Base-by-base conservation (phyloP, 2,113 vertebrate genomes). In the Nanorana parkeri region DNA sequence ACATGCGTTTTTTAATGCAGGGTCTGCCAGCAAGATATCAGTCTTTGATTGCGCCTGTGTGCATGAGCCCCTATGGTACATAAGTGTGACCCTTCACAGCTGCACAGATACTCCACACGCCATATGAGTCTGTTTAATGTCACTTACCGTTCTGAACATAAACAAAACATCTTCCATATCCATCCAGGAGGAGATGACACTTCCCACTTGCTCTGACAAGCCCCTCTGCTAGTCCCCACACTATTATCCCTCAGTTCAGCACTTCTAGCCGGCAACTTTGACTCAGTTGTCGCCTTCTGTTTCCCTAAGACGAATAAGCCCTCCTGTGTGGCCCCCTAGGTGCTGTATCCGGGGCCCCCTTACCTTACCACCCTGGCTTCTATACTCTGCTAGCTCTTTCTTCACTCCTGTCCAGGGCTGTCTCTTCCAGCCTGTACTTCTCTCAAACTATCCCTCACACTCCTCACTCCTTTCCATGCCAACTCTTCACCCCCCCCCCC, bases 141-240 rank as follows among this genome's bases (percentile, higher is more conserved):
- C 52, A 83, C 80, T 83, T 83, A 83, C 80, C 80, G 63, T 83
- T 83, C 72, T 83, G 80, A 68, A 56, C 36, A 76, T 4, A 76
- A 65, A 76, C 68, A 47, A 76, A 32, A 66, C 80, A 83, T 83
- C 80, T 68, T 83, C 71, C 80, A 83, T 51, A 58, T 75, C 80
- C 80, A 83, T 66, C 71, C 32, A 65, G 80, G 21, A 55, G 69
- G 41, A 47, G 20, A 26, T 28, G 17, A 55, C 24, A 58, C 68
- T 23, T 66, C 60, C 61, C 52, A 23, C 36, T 17, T 54, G 41
- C 47, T 66, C 32, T 64, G 20, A 51, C 32, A 51, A 24, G 54
- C 24, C n/a, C 16, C 21, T 13, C 13, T 32, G 6, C 58, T 63
- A 61, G 21, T 32, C 21, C 8, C 21, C 36, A 65, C 23, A 16